Evolutionary conservation across 2,797 vertebrate genomes (phyloP).

Genomic region (Apodemus agrarius): DNA sequence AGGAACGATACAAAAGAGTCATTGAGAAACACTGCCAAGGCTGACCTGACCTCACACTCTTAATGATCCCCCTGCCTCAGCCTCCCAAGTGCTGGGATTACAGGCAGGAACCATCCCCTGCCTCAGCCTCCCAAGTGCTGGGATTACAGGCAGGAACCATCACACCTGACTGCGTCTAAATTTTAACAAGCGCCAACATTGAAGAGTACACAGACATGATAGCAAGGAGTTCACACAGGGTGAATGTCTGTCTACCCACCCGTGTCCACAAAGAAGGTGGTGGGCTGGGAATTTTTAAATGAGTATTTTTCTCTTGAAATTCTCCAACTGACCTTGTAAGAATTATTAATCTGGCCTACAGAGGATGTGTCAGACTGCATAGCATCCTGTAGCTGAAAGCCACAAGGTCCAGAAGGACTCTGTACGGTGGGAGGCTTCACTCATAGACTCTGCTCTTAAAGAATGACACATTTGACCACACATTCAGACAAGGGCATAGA

Average conservation of each 20-base stretch:
- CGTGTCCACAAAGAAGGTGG: slow-evolving; percentile 56
- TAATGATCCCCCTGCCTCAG: neutral
- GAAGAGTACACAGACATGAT: neutral
- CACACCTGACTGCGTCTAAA: neutral
- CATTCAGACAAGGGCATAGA: neutral
- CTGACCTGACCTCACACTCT: neutral
- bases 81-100: neutral
- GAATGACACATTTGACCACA: neutral
- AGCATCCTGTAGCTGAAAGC: neutral
- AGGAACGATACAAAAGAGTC: neutral
- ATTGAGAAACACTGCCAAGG: neutral
- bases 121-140: too few relatives aligned
- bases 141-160: too few relatives aligned
- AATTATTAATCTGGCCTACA: slow-evolving; percentile 45
- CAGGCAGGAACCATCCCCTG: neutral
- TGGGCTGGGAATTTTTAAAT: slow-evolving; percentile 45
- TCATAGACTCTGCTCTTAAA: neutral
- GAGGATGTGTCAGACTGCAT: neutral
- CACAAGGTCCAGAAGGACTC: too few relatives aligned
- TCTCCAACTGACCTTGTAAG: slow-evolving; percentile 51
- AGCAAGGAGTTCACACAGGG: neutral
- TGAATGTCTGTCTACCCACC: slow-evolving; percentile 57
- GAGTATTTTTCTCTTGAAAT: slow-evolving; percentile 54
- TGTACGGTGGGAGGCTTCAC: fast-evolving
- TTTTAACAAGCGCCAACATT: neutral